Percentiles rank a stretch among this genome's conserved stretches.
Conservation (phyloP, 2,888 invertebrate species). For the Meganola albula region DNA sequence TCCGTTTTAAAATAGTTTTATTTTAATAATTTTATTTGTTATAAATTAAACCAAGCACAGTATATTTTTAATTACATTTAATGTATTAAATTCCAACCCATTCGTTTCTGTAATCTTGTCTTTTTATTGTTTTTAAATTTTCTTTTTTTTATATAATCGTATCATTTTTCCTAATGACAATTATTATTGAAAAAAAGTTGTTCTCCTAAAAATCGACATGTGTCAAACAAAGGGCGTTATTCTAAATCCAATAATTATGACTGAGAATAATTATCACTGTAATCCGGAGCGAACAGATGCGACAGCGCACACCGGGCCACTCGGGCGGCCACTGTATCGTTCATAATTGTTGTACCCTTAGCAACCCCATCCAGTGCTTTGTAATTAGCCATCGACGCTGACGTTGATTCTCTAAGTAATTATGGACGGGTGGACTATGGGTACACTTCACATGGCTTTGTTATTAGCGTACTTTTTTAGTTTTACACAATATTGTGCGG, state of each 20-base stretch:
- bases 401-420: constrained; percentile 67
- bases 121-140: too few species aligned
- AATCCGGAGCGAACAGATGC: constrained; percentile 74
- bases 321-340: constrained; percentile 72
- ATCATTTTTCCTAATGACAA: too few species aligned
- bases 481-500: too few species aligned
- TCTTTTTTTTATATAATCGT: too few species aligned
- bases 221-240: constrained; percentile 23
- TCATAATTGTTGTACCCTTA: constrained; percentile 67
- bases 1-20: too few species aligned
- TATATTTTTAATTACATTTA: too few species aligned
- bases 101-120: too few species aligned
- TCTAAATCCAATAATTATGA: constrained; percentile 73
- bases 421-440: constrained; percentile 48
- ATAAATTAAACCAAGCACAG: too few species aligned
- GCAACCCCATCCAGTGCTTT: constrained; percentile 67
- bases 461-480: constrained; percentile 21
- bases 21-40: too few species aligned
- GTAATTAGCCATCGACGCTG: constrained; percentile 65
- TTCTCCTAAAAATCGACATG: constrained; percentile 20
- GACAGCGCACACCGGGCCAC: constrained; percentile 69
- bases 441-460: constrained; percentile 33
- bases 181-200: too few species aligned
- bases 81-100: too few species aligned
- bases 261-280: constrained; percentile 72